A percentile compares a stretch with the other conserved stretches of the same genome.
Evolutionary conservation across 2,113 vertebrate species (phyloP).

Genomic region (Macroglossus sobrinus): DNA sequence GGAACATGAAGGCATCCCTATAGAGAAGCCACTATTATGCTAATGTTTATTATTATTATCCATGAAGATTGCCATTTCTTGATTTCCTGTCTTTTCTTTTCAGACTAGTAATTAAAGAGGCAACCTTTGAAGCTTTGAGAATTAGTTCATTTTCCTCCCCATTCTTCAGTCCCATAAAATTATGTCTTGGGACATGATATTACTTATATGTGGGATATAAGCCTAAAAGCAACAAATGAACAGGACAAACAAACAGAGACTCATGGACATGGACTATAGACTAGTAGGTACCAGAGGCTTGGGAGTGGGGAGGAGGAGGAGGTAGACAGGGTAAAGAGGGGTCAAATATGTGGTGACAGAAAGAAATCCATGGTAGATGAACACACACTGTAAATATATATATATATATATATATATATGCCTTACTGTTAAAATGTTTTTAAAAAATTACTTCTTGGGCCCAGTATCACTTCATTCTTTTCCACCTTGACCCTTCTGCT

Average conservation of each 20-base stretch:
- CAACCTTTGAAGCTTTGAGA: neutral
- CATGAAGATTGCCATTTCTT: neutral
- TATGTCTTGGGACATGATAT: neutral
- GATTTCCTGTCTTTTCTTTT: neutral
- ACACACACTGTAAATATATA: too few relatives aligned
- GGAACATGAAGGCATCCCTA: neutral
- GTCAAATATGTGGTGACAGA: too few relatives aligned
- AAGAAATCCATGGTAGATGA: too few relatives aligned
- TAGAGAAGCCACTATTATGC: neutral
- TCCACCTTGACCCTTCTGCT: neutral
- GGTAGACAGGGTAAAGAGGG: too few relatives aligned
- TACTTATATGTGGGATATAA: neutral
- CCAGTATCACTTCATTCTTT: neutral
- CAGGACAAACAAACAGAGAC: too few relatives aligned
- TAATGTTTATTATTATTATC: neutral
- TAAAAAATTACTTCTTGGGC: neutral
- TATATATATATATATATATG: too few relatives aligned
- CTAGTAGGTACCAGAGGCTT: too few relatives aligned
- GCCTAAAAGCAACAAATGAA: too few relatives aligned
- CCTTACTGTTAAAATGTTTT: too few relatives aligned
- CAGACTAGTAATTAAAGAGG: neutral
- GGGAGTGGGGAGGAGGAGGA: too few relatives aligned
- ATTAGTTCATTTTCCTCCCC: neutral
- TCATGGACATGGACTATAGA: too few relatives aligned
- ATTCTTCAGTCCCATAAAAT: neutral